These are phyloP conservation scores for Acrobeloides nanus DNA, from an alignment of 2,888 invertebrate genomes.

Conservation along the genomic window DNA sequence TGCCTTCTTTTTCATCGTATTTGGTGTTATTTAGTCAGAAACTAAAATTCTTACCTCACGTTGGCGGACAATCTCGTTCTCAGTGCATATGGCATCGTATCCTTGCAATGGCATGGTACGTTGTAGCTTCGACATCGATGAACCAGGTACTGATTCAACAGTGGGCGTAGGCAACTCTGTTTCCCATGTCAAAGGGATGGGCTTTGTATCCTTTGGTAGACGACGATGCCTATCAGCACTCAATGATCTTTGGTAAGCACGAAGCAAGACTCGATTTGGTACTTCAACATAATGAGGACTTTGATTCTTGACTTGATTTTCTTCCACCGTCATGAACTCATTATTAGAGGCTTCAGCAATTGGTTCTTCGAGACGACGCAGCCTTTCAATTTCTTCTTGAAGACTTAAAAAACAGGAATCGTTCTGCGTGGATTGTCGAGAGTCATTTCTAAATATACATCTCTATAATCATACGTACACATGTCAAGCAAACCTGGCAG, in stretches of 20 bases:
- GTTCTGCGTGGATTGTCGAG: not conserved
- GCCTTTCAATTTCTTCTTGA: not conserved
- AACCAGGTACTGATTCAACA: no score
- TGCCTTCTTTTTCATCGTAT: not conserved
- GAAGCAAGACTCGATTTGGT: slow-evolving; percentile 19
- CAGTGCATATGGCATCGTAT: no score
- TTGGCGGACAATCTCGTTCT: no score
- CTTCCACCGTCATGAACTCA: not conserved
- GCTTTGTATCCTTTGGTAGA: slow-evolving; percentile 11
- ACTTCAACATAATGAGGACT: slow-evolving; percentile 4
- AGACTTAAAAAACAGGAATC: no score
- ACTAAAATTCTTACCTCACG: no score
- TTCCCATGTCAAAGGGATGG: not conserved
- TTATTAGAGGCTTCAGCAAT: slow-evolving; percentile 4
- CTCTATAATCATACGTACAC: not conserved
- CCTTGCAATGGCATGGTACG: no score
- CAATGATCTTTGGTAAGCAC: slow-evolving; percentile 19
- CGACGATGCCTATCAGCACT: slow-evolving; percentile 7
- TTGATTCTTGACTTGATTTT: not conserved
- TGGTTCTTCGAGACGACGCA: not conserved
- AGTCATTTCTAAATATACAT: not conserved
- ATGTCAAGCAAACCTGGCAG: slow-evolving; percentile 10
- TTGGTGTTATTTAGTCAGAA: no score
- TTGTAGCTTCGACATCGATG: no score
- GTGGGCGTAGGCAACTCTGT: no score